phyloP scores from a whole-genome alignment of 64 coral and sea anemone species.

The Porites lutea region DNA sequence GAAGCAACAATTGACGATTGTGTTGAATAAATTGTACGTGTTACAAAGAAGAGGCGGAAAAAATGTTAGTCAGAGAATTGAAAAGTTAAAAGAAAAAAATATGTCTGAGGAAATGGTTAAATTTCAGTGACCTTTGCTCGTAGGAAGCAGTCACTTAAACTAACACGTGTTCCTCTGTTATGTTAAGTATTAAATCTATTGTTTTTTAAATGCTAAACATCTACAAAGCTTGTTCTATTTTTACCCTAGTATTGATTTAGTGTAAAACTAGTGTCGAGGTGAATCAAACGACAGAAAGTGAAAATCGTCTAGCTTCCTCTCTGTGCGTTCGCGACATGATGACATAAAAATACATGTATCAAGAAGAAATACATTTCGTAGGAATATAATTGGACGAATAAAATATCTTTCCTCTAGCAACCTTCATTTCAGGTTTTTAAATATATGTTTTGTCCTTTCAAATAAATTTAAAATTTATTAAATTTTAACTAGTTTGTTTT shows the following conservation, averaged over 20 bases:
- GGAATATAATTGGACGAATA: background rate
- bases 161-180: conserved; percentile 16
- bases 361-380: background rate
- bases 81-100: too few relatives aligned
- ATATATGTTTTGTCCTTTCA: background rate
- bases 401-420: background rate
- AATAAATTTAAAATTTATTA: conserved; percentile 18
- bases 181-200: background rate
- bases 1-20: too few relatives aligned
- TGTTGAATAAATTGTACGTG: too few relatives aligned
- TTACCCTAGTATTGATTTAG: background rate
- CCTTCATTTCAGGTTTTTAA: background rate
- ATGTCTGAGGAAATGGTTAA: background rate
- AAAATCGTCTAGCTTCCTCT: background rate
- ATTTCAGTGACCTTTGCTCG: background rate
- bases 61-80: too few relatives aligned
- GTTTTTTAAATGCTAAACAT: conserved; percentile 42
- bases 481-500: background rate
- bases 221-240: conserved; percentile 6
- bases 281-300: background rate
- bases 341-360: background rate
- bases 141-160: background rate
- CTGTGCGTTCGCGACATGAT: background rate
- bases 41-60: too few relatives aligned
- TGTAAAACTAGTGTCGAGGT: background rate